These are phyloP conservation scores for Plemyria rubiginata DNA, from an alignment of 2,888 invertebrate genomes.

Conservation along the genomic window DNA sequence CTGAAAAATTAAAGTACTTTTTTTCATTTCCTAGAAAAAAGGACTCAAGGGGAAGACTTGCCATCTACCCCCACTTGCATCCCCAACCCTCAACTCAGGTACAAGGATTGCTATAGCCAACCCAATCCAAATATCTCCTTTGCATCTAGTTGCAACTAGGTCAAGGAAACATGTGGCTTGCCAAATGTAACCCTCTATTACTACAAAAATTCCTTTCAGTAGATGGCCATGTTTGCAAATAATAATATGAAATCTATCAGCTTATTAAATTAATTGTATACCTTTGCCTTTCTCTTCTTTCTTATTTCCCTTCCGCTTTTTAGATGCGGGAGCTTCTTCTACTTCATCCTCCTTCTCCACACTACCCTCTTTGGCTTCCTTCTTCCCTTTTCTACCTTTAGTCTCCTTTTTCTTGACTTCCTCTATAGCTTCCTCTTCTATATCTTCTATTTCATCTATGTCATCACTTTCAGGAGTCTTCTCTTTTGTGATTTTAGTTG, in stretches of 20 bases:
- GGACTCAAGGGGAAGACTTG: too few relatives aligned
- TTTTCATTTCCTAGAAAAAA: too few relatives aligned
- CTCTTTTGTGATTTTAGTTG: slow-evolving; percentile 52
- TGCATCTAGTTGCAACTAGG: too few relatives aligned
- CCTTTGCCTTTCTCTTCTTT: slow-evolving; percentile 68
- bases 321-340: slow-evolving; percentile 55
- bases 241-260: neutral
- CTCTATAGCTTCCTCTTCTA: slow-evolving; percentile 54
- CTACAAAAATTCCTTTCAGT: too few relatives aligned
- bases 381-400: slow-evolving; percentile 67
- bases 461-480: slow-evolving; percentile 52
- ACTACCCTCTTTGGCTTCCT: slow-evolving; percentile 63
- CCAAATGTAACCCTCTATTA: too few relatives aligned
- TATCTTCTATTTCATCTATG: slow-evolving; percentile 51
- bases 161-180: too few relatives aligned
- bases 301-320: slow-evolving; percentile 63
- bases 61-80: too few relatives aligned
- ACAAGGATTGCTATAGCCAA: too few relatives aligned
- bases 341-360: slow-evolving; percentile 56
- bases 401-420: slow-evolving; percentile 69
- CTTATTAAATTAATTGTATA: slow-evolving; percentile 29
- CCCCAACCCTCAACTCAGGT: too few relatives aligned
- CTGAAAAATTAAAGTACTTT: too few relatives aligned
- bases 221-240: neutral
- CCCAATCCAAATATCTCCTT: too few relatives aligned